Percentiles rank a stretch among this genome's conserved stretches.
phyloP scores from a whole-genome alignment of 1,140 invertebrate genomes.

The Olivierus martensii region DNA sequence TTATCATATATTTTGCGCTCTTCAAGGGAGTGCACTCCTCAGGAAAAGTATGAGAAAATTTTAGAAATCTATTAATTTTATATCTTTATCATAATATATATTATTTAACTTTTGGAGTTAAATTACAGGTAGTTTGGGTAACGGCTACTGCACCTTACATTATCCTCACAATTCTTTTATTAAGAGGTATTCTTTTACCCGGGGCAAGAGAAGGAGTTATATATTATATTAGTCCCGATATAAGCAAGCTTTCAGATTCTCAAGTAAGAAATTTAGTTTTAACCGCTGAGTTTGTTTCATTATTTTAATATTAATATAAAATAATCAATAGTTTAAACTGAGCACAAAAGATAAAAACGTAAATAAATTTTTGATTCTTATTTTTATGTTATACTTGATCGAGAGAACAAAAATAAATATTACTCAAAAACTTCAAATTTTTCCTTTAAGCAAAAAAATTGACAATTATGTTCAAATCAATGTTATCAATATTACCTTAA shows the following conservation, averaged over 20 bases:
- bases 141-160: slow-evolving; percentile 66
- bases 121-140: slow-evolving; percentile 53
- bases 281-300: too few relatives aligned
- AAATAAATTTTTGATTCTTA: too few relatives aligned
- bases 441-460: too few relatives aligned
- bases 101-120: not conserved
- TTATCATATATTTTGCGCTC: slow-evolving; percentile 38
- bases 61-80: not conserved
- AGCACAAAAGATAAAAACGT: too few relatives aligned
- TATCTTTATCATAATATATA: not conserved
- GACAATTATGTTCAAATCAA: too few relatives aligned
- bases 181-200: slow-evolving; percentile 48
- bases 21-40: slow-evolving; percentile 43
- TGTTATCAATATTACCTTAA: too few relatives aligned
- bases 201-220: slow-evolving; percentile 33
- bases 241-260: slow-evolving; percentile 31
- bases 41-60: slow-evolving; percentile 32
- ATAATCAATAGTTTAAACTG: too few relatives aligned
- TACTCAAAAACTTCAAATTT: too few relatives aligned
- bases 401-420: too few relatives aligned
- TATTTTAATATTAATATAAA: too few relatives aligned
- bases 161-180: slow-evolving; percentile 53
- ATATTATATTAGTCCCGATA: slow-evolving; percentile 35
- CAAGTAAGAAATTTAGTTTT: slow-evolving; percentile 22
- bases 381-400: too few relatives aligned